These are phyloP conservation scores for Clavelina lepadiformis DNA, from an alignment of 23 tunicate genomes.

Conservation along the genomic window DNA sequence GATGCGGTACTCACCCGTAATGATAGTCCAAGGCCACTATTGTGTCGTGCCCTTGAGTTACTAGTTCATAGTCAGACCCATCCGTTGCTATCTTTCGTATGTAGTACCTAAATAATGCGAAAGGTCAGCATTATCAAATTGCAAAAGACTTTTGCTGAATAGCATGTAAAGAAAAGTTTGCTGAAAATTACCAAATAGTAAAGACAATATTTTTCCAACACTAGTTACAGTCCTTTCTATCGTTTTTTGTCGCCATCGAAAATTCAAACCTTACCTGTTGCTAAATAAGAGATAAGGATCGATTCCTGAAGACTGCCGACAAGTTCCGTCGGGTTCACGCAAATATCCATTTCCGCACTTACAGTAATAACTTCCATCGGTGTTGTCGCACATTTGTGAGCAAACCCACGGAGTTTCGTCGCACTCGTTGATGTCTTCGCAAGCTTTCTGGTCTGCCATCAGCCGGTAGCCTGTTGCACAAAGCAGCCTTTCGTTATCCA, in stretches of 20 bases:
- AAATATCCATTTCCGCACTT: slow-evolving; percentile 80
- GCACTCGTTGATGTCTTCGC: slow-evolving; percentile 77
- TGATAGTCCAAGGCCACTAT: slow-evolving; percentile 69
- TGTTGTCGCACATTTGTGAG: slow-evolving; percentile 77
- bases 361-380: slow-evolving; percentile 55
- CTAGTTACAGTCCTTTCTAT: background rate
- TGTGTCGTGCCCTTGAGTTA: slow-evolving; percentile 39
- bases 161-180: background rate
- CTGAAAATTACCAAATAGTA: background rate
- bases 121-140: background rate
- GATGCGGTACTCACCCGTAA: slow-evolving; percentile 35
- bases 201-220: background rate
- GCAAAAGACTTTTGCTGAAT: background rate
- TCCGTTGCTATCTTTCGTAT: slow-evolving; percentile 68
- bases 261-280: slow-evolving; percentile 39
- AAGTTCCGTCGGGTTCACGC: slow-evolving; percentile 73
- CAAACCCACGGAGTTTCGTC: slow-evolving; percentile 69
- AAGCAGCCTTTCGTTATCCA: background rate
- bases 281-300: slow-evolving; percentile 74
- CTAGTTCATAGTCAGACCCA: slow-evolving; percentile 58
- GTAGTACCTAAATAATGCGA: slow-evolving; percentile 42
- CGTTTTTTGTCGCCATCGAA: background rate
- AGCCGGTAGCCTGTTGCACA: slow-evolving; percentile 48
- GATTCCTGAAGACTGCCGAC: slow-evolving; percentile 63
- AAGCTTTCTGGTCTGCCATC: slow-evolving; percentile 60